phyloP scores from a whole-genome alignment of 2,888 invertebrate species.

The Mystacides longicornis region DNA sequence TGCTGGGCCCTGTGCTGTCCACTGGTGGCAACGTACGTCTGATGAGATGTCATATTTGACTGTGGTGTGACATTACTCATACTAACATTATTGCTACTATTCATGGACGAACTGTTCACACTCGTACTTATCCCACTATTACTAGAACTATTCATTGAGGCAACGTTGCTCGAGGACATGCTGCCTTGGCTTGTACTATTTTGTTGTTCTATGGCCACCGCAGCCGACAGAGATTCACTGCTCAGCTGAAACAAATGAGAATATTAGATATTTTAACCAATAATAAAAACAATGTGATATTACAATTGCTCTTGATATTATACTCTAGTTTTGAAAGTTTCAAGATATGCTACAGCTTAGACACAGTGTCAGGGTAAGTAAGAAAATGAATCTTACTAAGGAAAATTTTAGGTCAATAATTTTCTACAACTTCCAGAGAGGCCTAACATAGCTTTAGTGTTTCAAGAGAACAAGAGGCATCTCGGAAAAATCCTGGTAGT shows the following conservation, averaged over 20 bases:
- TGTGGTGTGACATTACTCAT: background rate
- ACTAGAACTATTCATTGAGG: slow-evolving; percentile 2
- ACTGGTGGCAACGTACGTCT: background rate
- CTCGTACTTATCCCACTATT: slow-evolving; percentile 4
- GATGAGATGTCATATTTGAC: background rate
- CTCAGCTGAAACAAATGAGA: slow-evolving; percentile 18
- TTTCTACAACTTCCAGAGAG: too few relatives aligned
- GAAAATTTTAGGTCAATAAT: too few relatives aligned
- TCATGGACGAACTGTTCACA: background rate
- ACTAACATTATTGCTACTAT: background rate
- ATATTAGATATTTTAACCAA: background rate
- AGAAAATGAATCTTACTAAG: too few relatives aligned
- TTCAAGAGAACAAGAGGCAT: too few relatives aligned
- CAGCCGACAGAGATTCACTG: slow-evolving; percentile 22
- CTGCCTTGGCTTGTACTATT: background rate
- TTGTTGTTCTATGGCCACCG: slow-evolving; percentile 21
- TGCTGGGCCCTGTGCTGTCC: background rate
- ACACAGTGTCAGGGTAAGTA: too few relatives aligned
- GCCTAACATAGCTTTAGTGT: too few relatives aligned
- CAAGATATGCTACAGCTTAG: too few relatives aligned
- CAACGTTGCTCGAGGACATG: background rate
- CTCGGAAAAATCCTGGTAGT: too few relatives aligned
- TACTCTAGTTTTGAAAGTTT: too few relatives aligned
- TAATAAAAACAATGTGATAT: too few relatives aligned
- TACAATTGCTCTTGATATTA: too few relatives aligned